Percentiles rank a stretch among this genome's conserved stretches.
Conservation (phyloP, 2,888 invertebrate genomes). For the Carterocephalus palaemon region DNA sequence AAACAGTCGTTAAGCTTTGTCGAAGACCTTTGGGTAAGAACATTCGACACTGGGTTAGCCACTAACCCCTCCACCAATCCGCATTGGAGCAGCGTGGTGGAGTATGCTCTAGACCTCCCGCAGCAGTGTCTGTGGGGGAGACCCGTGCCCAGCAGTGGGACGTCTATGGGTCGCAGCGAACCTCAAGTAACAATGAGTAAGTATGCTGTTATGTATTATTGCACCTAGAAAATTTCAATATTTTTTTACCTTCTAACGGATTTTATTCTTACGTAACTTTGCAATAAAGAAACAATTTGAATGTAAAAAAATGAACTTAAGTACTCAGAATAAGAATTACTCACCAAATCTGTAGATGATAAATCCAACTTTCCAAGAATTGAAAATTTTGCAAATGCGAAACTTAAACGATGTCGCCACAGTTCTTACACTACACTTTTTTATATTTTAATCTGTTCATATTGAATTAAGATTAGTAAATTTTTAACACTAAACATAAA, state of each 20-base stretch:
- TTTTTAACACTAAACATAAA: conserved; percentile 2
- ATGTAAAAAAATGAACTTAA: conserved; percentile 13
- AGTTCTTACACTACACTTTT: conserved; percentile 53
- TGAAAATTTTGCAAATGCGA: conserved; percentile 48
- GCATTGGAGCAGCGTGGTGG: no score
- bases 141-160: no score
- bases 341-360: conserved; percentile 62
- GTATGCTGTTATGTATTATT: no score
- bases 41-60: no score
- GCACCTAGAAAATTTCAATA: no score
- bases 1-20: no score
- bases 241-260: not conserved
- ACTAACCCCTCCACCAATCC: no score
- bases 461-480: conserved; percentile 7
- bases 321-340: conserved; percentile 49
- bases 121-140: no score
- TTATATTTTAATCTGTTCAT: conserved; percentile 21
- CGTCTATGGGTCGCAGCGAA: no score
- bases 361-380: conserved; percentile 71
- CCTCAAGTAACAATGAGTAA: no score
- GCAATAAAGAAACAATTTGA: not conserved
- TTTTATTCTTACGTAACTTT: not conserved
- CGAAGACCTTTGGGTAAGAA: no score
- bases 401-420: conserved; percentile 41
- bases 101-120: no score